phyloP scores from a whole-genome alignment of 2,797 vertebrate species.

The Amazona finschi region DNA sequence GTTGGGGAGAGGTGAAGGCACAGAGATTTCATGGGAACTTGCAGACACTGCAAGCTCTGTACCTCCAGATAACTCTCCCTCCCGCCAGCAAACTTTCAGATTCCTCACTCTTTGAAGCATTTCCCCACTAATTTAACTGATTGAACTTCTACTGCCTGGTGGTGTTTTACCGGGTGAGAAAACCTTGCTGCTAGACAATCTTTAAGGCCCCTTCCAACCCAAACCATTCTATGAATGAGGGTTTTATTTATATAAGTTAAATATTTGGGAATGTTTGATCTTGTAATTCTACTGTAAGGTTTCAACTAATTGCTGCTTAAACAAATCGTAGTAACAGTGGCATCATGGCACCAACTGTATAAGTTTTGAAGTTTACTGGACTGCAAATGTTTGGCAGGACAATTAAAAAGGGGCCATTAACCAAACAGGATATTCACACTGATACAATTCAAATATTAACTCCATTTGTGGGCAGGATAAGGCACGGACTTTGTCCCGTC shows the following conservation, averaged over 20 bases:
- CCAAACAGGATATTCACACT: neutral
- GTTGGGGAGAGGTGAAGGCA: neutral
- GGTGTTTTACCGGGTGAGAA: neutral
- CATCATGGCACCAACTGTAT: neutral
- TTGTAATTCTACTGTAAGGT: neutral
- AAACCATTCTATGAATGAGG: neutral
- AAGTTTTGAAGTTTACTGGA: neutral
- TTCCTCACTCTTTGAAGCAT: neutral
- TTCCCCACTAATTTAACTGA: neutral
- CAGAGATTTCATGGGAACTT: neutral
- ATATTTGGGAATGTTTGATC: neutral
- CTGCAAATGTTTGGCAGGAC: neutral
- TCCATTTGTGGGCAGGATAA: neutral
- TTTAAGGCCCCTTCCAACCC: neutral
- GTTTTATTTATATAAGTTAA: neutral
- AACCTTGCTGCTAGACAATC: neutral
- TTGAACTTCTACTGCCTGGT: neutral
- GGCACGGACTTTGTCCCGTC: neutral
- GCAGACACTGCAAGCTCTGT: neutral
- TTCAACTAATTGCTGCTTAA: neutral
- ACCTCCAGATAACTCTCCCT: neutral
- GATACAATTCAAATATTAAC: neutral
- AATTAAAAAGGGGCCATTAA: neutral
- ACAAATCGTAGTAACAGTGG: neutral
- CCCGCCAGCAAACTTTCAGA: neutral